Evolutionary conservation across 2,888 invertebrate species (phyloP).

Genomic region (Metallyticus violacea): DNA sequence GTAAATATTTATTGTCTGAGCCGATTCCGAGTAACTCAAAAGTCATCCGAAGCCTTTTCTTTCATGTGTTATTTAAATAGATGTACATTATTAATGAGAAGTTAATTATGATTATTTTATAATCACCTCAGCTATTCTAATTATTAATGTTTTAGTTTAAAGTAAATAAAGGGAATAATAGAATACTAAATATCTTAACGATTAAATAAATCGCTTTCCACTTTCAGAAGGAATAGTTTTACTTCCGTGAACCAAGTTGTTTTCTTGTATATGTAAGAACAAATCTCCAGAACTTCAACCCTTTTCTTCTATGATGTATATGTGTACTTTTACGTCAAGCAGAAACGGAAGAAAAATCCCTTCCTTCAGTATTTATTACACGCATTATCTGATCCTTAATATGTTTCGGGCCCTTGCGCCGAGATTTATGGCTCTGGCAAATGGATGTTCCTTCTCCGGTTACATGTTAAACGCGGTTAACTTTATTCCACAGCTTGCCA

Average conservation of each 20-base stretch:
- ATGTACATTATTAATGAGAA: too few species aligned
- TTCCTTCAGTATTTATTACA: background rate
- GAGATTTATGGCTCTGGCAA: background rate
- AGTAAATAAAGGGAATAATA: too few species aligned
- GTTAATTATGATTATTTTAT: too few species aligned
- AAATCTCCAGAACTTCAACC: background rate
- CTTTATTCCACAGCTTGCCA: background rate
- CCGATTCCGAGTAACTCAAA: too few species aligned
- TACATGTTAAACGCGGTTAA: background rate
- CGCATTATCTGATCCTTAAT: slow-evolving; percentile 5
- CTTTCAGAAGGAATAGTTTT: too few species aligned
- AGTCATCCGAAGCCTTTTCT: too few species aligned
- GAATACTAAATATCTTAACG: too few species aligned
- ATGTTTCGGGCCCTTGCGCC: background rate
- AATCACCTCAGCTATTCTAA: too few species aligned
- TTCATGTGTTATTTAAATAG: too few species aligned
- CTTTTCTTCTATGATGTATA: background rate
- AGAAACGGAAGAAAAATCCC: background rate
- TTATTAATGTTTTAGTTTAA: too few species aligned
- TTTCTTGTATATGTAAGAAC: background rate
- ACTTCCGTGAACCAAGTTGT: background rate
- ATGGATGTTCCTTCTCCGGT: background rate
- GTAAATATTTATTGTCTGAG: too few species aligned
- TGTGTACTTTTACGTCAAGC: background rate
- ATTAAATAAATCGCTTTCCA: too few species aligned